Conservation (phyloP, 1,140 invertebrate genomes). For the Pantala flavescens region DNA sequence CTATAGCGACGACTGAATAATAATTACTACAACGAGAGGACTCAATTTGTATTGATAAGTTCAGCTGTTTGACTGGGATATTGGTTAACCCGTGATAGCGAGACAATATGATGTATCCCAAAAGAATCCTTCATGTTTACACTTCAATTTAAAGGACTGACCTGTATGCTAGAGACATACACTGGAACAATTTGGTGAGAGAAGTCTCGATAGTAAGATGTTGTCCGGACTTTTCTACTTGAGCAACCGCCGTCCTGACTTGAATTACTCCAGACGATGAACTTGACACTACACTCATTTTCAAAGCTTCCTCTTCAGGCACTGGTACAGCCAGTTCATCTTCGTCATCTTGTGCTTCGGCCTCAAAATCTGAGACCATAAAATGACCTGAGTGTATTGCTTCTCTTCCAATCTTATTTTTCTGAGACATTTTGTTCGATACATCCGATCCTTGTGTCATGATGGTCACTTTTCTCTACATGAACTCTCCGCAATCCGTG, state of each 20-base stretch:
- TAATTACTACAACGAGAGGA: too few species aligned
- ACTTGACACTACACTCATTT: constrained; percentile 17
- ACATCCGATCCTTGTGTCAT: constrained; percentile 21
- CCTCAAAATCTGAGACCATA: constrained; percentile 95
- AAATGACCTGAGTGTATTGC: constrained; percentile 95
- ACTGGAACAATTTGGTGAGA: constrained; percentile 88
- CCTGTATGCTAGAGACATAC: constrained; percentile 95
- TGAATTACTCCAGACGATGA: constrained; percentile 23
- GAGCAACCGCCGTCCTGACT: constrained; percentile 28
- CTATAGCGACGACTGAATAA: too few species aligned
- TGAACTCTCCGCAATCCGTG: constrained; percentile 21
- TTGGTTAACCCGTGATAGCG: too few species aligned
- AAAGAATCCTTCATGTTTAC: too few species aligned
- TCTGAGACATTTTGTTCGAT: constrained; percentile 17
- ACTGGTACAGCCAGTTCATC: constrained; percentile 67
- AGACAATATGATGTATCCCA: too few species aligned
- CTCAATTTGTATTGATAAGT: too few species aligned
- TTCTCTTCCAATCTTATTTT: constrained; percentile 39
- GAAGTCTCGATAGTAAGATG: constrained; percentile 84
- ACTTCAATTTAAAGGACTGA: constrained; percentile 36
- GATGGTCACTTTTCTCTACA: constrained; percentile 22
- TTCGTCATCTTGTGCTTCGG: constrained; percentile 80
- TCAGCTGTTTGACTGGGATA: too few species aligned
- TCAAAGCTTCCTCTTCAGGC: constrained; percentile 46
- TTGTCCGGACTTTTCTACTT: constrained; percentile 34